phyloP scores from a whole-genome alignment of 2,888 invertebrate species.

The Trachelus tabidus region DNA sequence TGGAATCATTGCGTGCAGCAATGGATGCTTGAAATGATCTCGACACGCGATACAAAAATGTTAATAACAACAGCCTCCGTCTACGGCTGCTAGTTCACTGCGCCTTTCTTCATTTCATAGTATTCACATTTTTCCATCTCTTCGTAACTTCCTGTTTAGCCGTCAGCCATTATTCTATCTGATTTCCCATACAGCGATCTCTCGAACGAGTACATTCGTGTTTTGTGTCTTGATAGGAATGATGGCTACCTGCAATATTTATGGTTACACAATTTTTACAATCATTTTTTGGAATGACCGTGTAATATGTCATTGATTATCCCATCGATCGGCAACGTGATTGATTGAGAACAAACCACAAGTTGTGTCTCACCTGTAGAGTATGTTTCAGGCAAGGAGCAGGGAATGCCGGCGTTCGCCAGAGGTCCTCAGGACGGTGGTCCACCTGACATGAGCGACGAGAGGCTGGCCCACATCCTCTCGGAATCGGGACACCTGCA shows the following conservation, averaged over 20 bases:
- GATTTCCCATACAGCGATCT: too few relatives aligned
- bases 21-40: slow-evolving; percentile 24
- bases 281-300: too few relatives aligned
- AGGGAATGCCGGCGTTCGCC: slow-evolving; percentile 82
- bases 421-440: slow-evolving; percentile 72
- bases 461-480: slow-evolving; percentile 92
- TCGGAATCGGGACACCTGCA: slow-evolving; percentile 93
- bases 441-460: slow-evolving; percentile 84
- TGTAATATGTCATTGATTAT: too few relatives aligned
- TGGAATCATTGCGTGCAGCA: slow-evolving; percentile 31
- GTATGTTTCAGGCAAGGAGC: slow-evolving; percentile 82
- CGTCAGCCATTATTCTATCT: too few relatives aligned
- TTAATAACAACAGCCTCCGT: slow-evolving; percentile 25
- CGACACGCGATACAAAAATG: slow-evolving; percentile 36
- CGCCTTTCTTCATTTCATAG: too few relatives aligned
- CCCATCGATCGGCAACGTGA: slow-evolving; percentile 22
- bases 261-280: too few relatives aligned
- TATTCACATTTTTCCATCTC: too few relatives aligned
- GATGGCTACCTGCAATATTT: too few relatives aligned
- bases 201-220: too few relatives aligned
- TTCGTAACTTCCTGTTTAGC: too few relatives aligned
- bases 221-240: too few relatives aligned
- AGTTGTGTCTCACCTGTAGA: slow-evolving; percentile 66
- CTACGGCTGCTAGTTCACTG: too few relatives aligned
- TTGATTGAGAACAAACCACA: slow-evolving; percentile 62